Percentiles rank a stretch among this genome's conserved stretches.
phyloP scores from a whole-genome alignment of 2,888 invertebrate species.

The Octonoba sinensis region DNA sequence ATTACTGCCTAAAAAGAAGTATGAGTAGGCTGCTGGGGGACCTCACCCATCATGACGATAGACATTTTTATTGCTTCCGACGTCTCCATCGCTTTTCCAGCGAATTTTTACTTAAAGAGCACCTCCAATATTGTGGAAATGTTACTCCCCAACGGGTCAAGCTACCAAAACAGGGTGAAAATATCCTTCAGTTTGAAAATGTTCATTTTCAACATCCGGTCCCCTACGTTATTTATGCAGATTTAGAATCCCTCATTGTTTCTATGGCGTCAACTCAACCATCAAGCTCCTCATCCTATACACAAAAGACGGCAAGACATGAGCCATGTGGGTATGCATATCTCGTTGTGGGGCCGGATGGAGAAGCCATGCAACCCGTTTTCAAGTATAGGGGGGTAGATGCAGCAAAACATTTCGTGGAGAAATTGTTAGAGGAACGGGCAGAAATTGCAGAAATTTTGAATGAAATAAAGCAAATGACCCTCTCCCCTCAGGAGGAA shows the following conservation, averaged over 20 bases:
- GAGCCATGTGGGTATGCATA: conserved; percentile 21
- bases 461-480: not conserved
- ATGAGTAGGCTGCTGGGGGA: not conserved
- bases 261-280: not conserved
- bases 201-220: not conserved
- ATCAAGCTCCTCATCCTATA: not conserved
- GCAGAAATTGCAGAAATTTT: not conserved
- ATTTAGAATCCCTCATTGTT: not conserved
- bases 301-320: not conserved
- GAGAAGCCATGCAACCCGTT: not conserved
- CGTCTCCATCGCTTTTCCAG: conserved; percentile 4
- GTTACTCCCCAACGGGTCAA: not conserved
- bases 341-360: not conserved
- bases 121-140: conserved; percentile 2
- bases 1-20: not conserved
- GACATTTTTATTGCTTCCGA: not conserved
- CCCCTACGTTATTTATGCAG: not conserved
- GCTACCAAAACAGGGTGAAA: not conserved
- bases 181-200: not conserved
- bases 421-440: not conserved
- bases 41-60: not conserved
- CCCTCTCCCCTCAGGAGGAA: no score
- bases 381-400: not conserved
- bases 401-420: not conserved
- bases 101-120: not conserved